A percentile compares a stretch with the other conserved stretches of the same genome.
Conservation (phyloP, 2,888 invertebrate genomes). For the Tiliacea aurago region DNA sequence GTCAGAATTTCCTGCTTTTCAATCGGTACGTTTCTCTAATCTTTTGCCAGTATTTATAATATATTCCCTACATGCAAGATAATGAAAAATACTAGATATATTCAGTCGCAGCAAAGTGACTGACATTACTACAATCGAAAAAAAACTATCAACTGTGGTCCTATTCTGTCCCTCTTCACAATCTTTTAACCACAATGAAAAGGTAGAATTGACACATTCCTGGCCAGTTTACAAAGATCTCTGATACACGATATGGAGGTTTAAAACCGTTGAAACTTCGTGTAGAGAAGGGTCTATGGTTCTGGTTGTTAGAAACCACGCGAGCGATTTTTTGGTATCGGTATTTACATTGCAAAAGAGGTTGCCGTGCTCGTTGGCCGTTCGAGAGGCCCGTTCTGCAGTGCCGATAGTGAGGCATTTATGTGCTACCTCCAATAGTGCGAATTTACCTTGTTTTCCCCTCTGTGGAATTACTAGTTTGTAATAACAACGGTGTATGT, state of each 20-base stretch:
- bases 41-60: not conserved
- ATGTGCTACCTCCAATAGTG: slow-evolving; percentile 55
- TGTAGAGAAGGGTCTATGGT: slow-evolving; percentile 24
- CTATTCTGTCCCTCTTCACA: slow-evolving; percentile 48
- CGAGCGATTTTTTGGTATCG: slow-evolving; percentile 63
- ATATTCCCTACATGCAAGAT: not conserved
- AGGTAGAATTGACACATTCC: slow-evolving; percentile 64
- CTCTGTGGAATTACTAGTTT: slow-evolving; percentile 43
- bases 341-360: slow-evolving; percentile 70
- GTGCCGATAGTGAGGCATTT: slow-evolving; percentile 58
- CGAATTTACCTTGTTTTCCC: slow-evolving; percentile 55
- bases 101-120: slow-evolving; percentile 28
- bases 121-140: slow-evolving; percentile 28
- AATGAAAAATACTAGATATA: slow-evolving; percentile 37
- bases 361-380: slow-evolving; percentile 56
- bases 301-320: slow-evolving; percentile 48
- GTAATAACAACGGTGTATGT: slow-evolving; percentile 31
- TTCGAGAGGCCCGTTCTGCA: slow-evolving; percentile 43
- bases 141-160: slow-evolving; percentile 44
- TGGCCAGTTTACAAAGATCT: slow-evolving; percentile 41
- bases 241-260: slow-evolving; percentile 50
- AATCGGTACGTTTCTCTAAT: not conserved
- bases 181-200: slow-evolving; percentile 60
- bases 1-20: not conserved
- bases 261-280: slow-evolving; percentile 23